A percentile compares a stretch with the other conserved stretches of the same genome.
Conservation (phyloP, 1,140 invertebrate species). For the Maconellicoccus hirsutus region DNA sequence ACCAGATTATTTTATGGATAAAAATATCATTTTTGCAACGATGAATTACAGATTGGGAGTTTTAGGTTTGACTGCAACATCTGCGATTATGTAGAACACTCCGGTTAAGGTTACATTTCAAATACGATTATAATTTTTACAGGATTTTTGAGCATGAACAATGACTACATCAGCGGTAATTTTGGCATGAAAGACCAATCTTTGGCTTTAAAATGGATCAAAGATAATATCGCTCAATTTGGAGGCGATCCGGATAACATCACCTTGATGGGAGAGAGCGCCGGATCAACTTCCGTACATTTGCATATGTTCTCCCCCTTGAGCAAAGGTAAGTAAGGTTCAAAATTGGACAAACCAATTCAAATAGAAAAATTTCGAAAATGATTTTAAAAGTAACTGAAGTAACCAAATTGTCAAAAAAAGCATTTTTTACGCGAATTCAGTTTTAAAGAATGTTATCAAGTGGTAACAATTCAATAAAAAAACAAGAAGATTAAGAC, state of each 20-base stretch:
- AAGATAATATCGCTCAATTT: neutral
- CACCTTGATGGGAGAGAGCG: neutral
- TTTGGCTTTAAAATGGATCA: neutral
- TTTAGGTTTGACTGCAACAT: conserved; percentile 26
- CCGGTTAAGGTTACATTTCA: too few relatives aligned
- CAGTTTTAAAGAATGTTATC: too few relatives aligned
- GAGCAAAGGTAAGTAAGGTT: conserved; percentile 34
- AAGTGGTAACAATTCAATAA: too few relatives aligned
- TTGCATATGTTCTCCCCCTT: neutral
- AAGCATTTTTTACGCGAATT: too few relatives aligned
- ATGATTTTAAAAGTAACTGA: too few relatives aligned
- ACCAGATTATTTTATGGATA: conserved; percentile 36
- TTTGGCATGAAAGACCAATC: neutral
- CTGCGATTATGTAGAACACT: too few relatives aligned
- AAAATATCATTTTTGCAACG: conserved; percentile 51
- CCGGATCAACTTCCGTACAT: neutral
- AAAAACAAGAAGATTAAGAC: too few relatives aligned
- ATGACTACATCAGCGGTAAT: neutral
- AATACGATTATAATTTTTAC: too few relatives aligned
- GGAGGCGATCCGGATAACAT: neutral
- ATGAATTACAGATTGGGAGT: conserved; percentile 53
- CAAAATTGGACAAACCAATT: neutral
- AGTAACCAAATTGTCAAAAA: too few relatives aligned
- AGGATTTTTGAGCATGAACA: neutral
- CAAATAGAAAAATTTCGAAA: too few relatives aligned